Evolutionary conservation across 1,140 invertebrate species (phyloP), one percentile per base, ranked within the genome.

Genomic region (Formica selysi): DNA sequence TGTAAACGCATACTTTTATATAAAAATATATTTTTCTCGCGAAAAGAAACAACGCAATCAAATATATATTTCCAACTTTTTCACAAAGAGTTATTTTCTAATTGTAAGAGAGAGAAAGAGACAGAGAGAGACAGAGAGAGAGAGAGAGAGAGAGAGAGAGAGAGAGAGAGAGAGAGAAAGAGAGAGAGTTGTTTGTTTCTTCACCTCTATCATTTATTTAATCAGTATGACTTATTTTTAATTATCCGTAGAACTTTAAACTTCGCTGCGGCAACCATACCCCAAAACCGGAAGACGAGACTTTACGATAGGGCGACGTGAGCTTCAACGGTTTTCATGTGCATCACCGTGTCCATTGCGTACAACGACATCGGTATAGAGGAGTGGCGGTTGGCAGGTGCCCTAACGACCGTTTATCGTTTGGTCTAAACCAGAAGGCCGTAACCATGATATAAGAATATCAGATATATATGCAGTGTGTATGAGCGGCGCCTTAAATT

Each of bases 281-380:
- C 13, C 13, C 48, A 48, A 71, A 48, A 61, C 36, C 54, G 78
- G 22, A 81, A 81, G 38, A 59, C 22, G 26, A 44, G 36, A 81
- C 65, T 38, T 67, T 51, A 67, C 26, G 38, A 68, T 57, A 32
- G 38, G 2, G 19, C 54, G 65, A 83, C n/a, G n/a, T 36, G 48
- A 61, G 68, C 79, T 83, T 74, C 73, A 83, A 83, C 79, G 79
- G 79, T 83, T 83, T 83, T 83, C 68, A 48, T 83, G 68, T 83
- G 67, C 79, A 83, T 70, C 32, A 61, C 67, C 79, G 68, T 74
- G 68, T 83, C 79, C 68, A 62, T 5, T 44, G 51, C 79, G 38
- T 41, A 73, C 38, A 38, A 71, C 13, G 67, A 6, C 7, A 44
- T 16, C 29, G 38, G n/a, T 54, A 44, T 81, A 26, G 79, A 41